Evolutionary conservation across 2,797 vertebrate species (phyloP).

Genomic region (Dendrocincla fuliginosa): DNA sequence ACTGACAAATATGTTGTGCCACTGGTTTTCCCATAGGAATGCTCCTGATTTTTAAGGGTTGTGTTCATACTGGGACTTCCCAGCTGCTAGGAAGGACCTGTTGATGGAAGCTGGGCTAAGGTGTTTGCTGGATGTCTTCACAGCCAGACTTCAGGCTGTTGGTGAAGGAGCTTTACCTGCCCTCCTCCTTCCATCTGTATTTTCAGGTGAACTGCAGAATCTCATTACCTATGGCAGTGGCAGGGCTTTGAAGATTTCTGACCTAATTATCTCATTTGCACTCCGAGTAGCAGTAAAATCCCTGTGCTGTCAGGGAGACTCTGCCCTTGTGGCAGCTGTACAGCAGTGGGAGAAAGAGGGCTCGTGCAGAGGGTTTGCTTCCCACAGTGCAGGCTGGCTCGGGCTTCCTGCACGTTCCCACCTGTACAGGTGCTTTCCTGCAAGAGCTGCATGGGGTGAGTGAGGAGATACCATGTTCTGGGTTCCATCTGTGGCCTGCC

Average conservation of each 20-base stretch:
- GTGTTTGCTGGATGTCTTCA: background rate
- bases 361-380: background rate
- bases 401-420: accelerated
- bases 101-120: background rate
- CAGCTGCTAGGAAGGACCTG: background rate
- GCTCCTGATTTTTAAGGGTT: background rate
- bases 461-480: background rate
- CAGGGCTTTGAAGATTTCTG: constrained; percentile 49
- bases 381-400: background rate
- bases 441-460: background rate
- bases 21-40: background rate
- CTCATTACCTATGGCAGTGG: background rate
- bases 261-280: constrained; percentile 9
- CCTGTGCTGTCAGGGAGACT: background rate
- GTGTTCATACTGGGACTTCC: background rate
- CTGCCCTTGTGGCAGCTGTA: background rate
- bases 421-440: background rate
- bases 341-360: background rate
- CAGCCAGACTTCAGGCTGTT: background rate
- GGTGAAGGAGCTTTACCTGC: background rate
- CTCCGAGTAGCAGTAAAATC: background rate
- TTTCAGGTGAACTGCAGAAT: constrained; percentile 11
- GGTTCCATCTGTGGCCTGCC: background rate
- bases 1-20: background rate
- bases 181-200: background rate